Percentiles rank a stretch among this genome's conserved stretches.
These are phyloP conservation scores for Dissostichus mawsoni DNA, from an alignment of 2,113 vertebrate genomes.

Conservation along the genomic window DNA sequence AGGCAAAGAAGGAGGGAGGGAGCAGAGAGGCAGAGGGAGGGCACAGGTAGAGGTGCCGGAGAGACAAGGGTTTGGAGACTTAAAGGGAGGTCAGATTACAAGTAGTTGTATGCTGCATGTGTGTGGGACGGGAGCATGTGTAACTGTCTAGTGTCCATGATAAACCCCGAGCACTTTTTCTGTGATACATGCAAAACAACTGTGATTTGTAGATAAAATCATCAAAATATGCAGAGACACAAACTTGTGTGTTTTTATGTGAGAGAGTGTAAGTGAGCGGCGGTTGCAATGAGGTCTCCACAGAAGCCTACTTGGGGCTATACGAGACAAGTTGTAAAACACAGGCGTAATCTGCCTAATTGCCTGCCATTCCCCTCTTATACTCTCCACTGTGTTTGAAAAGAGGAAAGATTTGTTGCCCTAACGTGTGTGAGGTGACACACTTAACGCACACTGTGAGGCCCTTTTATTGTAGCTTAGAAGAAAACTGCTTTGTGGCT, in stretches of 20 bases:
- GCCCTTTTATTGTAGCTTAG: neutral
- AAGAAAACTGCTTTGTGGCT: slow-evolving; percentile 1
- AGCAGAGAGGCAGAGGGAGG: slow-evolving; percentile 82
- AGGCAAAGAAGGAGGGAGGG: slow-evolving; percentile 68
- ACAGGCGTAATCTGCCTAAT: slow-evolving; percentile 79
- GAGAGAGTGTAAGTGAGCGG: slow-evolving; percentile 19
- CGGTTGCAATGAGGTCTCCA: slow-evolving; percentile 35
- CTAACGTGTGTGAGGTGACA: slow-evolving; percentile 35
- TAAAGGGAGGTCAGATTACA: slow-evolving; percentile 88
- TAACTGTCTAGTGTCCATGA: slow-evolving; percentile 10
- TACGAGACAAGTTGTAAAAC: slow-evolving; percentile 75
- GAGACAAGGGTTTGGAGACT: slow-evolving; percentile 76
- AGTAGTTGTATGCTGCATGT: slow-evolving; percentile 6
- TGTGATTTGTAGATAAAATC: neutral
- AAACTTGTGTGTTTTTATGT: neutral
- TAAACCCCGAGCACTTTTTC: neutral
- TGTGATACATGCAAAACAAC: slow-evolving; percentile 5
- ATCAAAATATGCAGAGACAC: neutral
- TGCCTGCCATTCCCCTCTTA: slow-evolving; percentile 65
- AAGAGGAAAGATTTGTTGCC: slow-evolving; percentile 45
- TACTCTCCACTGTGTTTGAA: slow-evolving; percentile 34
- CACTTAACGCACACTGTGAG: slow-evolving; percentile 11
- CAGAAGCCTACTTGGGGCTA: slow-evolving; percentile 61
- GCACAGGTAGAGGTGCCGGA: slow-evolving; percentile 84
- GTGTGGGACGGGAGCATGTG: neutral